Evolutionary conservation across 2,797 vertebrate species (phyloP).

Genomic region (Sciurus carolinensis): DNA sequence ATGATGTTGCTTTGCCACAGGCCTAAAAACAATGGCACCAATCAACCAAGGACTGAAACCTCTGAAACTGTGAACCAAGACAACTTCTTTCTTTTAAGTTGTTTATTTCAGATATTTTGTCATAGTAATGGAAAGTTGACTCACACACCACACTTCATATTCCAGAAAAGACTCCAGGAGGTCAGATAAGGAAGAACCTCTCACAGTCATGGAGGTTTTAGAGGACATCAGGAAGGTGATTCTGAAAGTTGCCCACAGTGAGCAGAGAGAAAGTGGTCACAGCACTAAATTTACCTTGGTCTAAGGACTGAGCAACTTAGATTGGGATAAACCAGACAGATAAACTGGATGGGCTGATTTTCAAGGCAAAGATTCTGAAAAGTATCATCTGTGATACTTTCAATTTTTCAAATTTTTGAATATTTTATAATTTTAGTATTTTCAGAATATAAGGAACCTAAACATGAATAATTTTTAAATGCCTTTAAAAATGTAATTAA

Average conservation of each 20-base stretch:
- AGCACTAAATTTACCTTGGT: background rate
- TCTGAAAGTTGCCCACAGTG: background rate
- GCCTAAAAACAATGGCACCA: background rate
- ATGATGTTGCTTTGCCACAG: background rate
- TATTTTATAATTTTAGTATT: background rate
- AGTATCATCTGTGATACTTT: background rate
- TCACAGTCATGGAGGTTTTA: background rate
- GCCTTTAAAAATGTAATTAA: background rate
- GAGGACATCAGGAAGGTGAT: background rate
- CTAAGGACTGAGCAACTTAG: background rate
- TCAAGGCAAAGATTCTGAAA: background rate
- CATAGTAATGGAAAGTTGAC: background rate
- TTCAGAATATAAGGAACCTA: background rate
- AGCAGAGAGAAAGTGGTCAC: background rate
- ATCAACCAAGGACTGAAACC: background rate
- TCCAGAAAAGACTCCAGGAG: background rate
- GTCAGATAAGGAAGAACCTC: background rate
- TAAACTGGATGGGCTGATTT: background rate
- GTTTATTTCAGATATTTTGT: background rate
- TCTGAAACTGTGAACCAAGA: background rate
- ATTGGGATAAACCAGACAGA: background rate
- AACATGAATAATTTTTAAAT: background rate
- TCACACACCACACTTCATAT: background rate
- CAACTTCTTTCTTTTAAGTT: background rate
- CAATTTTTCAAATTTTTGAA: background rate